These are phyloP conservation scores for Antheraea pernyi DNA, from an alignment of 1,140 invertebrate species.

Conservation along the genomic window DNA sequence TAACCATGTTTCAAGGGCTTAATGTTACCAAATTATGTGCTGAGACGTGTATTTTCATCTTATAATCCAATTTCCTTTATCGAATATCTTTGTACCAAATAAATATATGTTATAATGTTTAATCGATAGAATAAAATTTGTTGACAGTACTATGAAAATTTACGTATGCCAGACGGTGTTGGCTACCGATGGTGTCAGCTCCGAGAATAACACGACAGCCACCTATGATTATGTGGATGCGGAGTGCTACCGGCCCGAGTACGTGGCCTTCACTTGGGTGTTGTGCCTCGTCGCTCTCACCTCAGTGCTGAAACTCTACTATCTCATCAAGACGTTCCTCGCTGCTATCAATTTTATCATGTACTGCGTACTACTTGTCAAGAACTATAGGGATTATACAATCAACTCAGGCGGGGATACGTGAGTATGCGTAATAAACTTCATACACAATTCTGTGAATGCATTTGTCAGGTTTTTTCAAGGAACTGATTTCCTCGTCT, in stretches of 20 bases:
- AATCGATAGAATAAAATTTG: background rate
- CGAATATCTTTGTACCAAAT: too few relatives aligned
- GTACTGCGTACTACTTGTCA: constrained; percentile 47
- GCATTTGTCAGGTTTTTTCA: too few relatives aligned
- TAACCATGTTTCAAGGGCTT: too few relatives aligned
- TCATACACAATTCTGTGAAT: too few relatives aligned
- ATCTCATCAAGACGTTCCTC: constrained; percentile 92
- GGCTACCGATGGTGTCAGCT: constrained; percentile 7
- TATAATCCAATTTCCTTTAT: too few relatives aligned
- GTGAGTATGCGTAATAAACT: constrained; percentile 26
- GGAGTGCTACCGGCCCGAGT: constrained; percentile 87
- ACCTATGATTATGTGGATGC: background rate
- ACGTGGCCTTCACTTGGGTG: constrained; percentile 96
- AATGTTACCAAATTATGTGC: too few relatives aligned
- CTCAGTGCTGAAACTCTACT: constrained; percentile 95
- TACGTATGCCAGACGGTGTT: constrained; percentile 47
- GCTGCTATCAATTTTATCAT: constrained; percentile 86
- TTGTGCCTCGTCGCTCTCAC: constrained; percentile 94
- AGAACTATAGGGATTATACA: constrained; percentile 39
- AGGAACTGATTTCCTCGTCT: too few relatives aligned
- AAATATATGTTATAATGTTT: too few relatives aligned
- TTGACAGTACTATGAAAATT: constrained; percentile 68
- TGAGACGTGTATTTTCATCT: too few relatives aligned
- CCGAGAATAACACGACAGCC: background rate
- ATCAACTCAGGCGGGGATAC: constrained; percentile 27